Base-by-base conservation (phyloP, 2,797 vertebrate genomes). In the Enteromius mattozi region DNA sequence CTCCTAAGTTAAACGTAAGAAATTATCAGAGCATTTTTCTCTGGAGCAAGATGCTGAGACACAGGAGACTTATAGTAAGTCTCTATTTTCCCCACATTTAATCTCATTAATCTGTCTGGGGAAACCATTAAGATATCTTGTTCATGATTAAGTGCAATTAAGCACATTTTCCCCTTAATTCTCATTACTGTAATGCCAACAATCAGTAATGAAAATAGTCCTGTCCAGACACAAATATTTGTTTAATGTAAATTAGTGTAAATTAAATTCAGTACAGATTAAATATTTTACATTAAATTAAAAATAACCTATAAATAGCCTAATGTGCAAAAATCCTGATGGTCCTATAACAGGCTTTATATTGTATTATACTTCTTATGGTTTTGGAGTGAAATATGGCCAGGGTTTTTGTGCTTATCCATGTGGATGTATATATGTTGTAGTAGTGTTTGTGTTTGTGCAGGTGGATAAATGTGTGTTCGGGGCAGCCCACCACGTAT, bases 51-150 rank as follows among this genome's bases (percentile, higher is more conserved):
- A 7, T 71, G 27, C 17, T 51, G 9, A 71, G 47, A 74, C 19
- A 4, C 45, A 19, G 45, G 45, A 74, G 45, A 74, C 1, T 47
- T 17, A 71, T 19, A 71, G 69, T 71, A 71, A 71, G 5, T 72
- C 16, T 51, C 45, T 9, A 17, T 30, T 47, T 47, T 16, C 8
- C 47, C 17, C 19, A 35, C 30, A 75, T 35, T 75, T 21, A 33
- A 74, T 33, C 9, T 74, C 47, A 51, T 74, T 51, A 51, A 75
- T 75, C 47, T 51, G 71, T 74, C 27, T 74, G 71, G 47, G 17
- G 27, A 74, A 74, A 35, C 71, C 17, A 51, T 74, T 51, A 49
- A 74, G 33, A 74, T 33, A 19, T 74, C 47, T 74, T 21, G 27
- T 51, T 51, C 2, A 30, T 51, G 47, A 33, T 51, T 74, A 74